Evolutionary conservation across 2,113 vertebrate genomes (phyloP).

Genomic region (Varanus komodoensis): DNA sequence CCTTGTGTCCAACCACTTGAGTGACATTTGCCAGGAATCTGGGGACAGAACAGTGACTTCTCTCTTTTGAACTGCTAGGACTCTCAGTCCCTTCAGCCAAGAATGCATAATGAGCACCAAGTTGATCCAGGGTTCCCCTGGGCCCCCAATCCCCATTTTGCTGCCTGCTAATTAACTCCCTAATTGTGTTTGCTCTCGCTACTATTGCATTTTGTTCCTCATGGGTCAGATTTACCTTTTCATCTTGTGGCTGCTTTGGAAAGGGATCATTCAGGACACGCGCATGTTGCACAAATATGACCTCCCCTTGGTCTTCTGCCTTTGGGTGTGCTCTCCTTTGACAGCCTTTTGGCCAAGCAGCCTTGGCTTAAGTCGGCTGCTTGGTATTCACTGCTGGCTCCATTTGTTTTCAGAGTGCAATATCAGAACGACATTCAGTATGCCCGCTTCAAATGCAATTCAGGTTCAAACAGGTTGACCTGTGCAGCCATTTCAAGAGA

Average conservation of each 20-base stretch:
- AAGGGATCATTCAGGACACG: rapidly evolving
- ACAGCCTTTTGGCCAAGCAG: neutral
- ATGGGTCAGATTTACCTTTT: neutral
- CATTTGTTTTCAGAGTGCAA: neutral
- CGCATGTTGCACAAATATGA: neutral
- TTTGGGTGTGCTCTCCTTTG: neutral
- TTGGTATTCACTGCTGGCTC: neutral
- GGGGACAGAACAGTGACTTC: neutral
- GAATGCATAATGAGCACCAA: neutral
- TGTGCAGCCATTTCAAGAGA: neutral
- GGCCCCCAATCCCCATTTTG: constrained; percentile 46
- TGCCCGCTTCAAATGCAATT: neutral
- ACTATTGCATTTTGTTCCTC: constrained; percentile 72
- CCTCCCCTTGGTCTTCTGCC: neutral
- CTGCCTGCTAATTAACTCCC: constrained; percentile 73
- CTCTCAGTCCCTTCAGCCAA: neutral
- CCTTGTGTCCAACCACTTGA: neutral
- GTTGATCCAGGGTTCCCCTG: constrained; percentile 19
- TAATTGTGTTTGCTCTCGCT: constrained; percentile 76
- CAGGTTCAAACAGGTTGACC: neutral
- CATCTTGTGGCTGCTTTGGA: constrained; percentile 22
- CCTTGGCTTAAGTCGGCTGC: neutral
- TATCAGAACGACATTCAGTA: neutral
- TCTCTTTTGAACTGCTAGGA: rapidly evolving
- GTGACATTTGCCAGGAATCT: neutral